Conservation (phyloP, 2,113 vertebrate genomes). For the Pagrus major region DNA sequence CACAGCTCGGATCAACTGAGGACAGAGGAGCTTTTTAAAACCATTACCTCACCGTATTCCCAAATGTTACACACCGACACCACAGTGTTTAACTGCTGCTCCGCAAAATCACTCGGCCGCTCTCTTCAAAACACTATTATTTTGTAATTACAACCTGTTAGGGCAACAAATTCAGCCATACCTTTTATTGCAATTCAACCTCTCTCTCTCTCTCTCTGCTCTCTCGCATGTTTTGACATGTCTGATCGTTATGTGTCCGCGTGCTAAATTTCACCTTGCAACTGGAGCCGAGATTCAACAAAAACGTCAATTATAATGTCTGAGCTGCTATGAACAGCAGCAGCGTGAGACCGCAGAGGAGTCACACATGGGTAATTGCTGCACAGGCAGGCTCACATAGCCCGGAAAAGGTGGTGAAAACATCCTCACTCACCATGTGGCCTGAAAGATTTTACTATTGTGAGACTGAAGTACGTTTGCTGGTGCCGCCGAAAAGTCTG, state of each 20-base stretch:
- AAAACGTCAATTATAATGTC: slow-evolving; percentile 58
- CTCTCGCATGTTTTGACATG: slow-evolving; percentile 58
- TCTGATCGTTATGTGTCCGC: slow-evolving; percentile 27
- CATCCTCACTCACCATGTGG: not conserved
- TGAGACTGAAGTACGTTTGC: not conserved
- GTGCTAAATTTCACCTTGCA: slow-evolving; percentile 32
- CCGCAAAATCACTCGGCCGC: slow-evolving; percentile 6
- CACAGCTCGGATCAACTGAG: slow-evolving; percentile 25
- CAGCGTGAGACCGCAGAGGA: slow-evolving; percentile 4
- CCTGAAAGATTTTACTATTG: not conserved
- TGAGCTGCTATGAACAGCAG: slow-evolving; percentile 32
- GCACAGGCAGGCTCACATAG: not conserved
- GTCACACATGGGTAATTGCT: not conserved
- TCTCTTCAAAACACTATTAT: slow-evolving; percentile 11
- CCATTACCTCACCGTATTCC: slow-evolving; percentile 15
- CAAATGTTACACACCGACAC: slow-evolving; percentile 6
- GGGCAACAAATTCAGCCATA: not conserved
- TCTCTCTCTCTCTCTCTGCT: not conserved
- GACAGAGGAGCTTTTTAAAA: slow-evolving; percentile 12
- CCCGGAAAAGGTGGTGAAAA: slow-evolving; percentile 1
- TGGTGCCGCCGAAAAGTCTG: not conserved
- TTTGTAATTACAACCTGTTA: slow-evolving; percentile 10
- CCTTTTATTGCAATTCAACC: not conserved
- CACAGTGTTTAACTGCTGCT: slow-evolving; percentile 23
- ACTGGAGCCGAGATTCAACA: slow-evolving; percentile 26